Evolutionary conservation across 1,140 invertebrate genomes (phyloP).

Genomic region (Drosophila erecta): DNA sequence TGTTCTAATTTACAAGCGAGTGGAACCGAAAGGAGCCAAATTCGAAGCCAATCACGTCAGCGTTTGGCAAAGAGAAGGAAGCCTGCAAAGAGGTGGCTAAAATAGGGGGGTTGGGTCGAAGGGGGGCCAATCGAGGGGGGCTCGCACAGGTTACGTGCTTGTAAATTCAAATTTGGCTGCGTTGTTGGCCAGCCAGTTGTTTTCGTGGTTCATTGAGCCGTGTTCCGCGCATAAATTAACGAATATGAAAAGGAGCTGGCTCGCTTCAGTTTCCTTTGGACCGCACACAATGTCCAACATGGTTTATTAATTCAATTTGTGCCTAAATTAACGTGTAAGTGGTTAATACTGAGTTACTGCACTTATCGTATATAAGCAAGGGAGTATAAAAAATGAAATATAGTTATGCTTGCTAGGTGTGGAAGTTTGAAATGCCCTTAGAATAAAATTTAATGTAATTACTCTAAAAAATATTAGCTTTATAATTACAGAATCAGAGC

Average conservation of each 20-base stretch:
- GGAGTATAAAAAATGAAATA: conserved; percentile 12
- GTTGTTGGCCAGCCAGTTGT: conserved; percentile 40
- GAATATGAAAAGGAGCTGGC: conserved; percentile 75
- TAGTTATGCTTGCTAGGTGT: not conserved
- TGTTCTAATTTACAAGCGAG: conserved; percentile 81
- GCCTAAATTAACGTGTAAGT: conserved; percentile 84
- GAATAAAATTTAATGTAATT: no score
- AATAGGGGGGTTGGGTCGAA: not conserved
- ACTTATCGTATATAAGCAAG: conserved; percentile 26
- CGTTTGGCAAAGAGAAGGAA: conserved; percentile 15
- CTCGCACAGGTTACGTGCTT: conserved; percentile 72
- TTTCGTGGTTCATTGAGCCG: conserved; percentile 76
- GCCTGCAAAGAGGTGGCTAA: conserved; percentile 1
- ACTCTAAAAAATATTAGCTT: no score
- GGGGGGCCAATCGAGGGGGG: conserved; percentile 3
- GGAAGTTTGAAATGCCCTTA: not conserved
- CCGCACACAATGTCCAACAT: conserved; percentile 84
- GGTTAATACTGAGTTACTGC: conserved; percentile 83
- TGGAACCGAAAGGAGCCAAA: conserved; percentile 63
- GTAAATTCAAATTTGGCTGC: conserved; percentile 79
- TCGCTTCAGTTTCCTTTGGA: conserved; percentile 47
- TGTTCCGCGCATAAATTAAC: conserved; percentile 82
- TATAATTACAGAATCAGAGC: no score
- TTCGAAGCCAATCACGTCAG: conserved; percentile 71
- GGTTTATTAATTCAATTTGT: conserved; percentile 85